Evolutionary conservation across 2,113 vertebrate species (phyloP), one percentile per base, ranked within the genome.

Genomic region (Leptocoma aspasia): DNA sequence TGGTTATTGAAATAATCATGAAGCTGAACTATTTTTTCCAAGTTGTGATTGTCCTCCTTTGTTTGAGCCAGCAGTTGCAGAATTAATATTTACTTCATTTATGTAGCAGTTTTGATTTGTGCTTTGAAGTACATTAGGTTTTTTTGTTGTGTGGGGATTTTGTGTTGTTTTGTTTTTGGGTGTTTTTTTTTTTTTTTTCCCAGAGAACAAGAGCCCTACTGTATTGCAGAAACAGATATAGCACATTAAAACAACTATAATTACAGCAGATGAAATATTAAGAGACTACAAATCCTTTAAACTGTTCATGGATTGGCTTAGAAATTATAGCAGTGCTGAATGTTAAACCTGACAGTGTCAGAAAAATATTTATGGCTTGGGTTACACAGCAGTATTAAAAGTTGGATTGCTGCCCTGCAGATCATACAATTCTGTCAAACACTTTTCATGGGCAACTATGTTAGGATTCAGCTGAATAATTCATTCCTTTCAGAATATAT

Each of bases 11-110:
- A 97, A 95, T 94, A 96, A 94, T 97, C 49, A 70, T 85, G 75
- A 84, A 91, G 45, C 59, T 94, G 85, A 89, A 87, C 15, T 95
- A 21, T 95, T 97, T 97, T 97, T 87, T 72, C 50, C 45, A 94
- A 92, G 39, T 96, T 96, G 84, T 92, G 82, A 85, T 98, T 97
- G 83, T 94, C 61, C 21, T 97, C 41, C 86, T 96, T 52, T 96
- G 57, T 97, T 96, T 85, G 47, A 96, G 73, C 20, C 20, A 96
- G 9, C 56, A 94, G 10, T 93, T 57, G 93, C 94, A 28, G 96
- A 97, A 95, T 96, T 96, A 97, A 69, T 96, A 93, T 95, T 96
- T 97, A 53, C 50, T 88, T 96, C 10, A 80, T 90, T 97, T 96
- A 75, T 64, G 56, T 53, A 82, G 37, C 9, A 89, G 41, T 88